Evolutionary conservation across 2,888 invertebrate genomes (phyloP).

Genomic region (Drosophila picticornis): DNA sequence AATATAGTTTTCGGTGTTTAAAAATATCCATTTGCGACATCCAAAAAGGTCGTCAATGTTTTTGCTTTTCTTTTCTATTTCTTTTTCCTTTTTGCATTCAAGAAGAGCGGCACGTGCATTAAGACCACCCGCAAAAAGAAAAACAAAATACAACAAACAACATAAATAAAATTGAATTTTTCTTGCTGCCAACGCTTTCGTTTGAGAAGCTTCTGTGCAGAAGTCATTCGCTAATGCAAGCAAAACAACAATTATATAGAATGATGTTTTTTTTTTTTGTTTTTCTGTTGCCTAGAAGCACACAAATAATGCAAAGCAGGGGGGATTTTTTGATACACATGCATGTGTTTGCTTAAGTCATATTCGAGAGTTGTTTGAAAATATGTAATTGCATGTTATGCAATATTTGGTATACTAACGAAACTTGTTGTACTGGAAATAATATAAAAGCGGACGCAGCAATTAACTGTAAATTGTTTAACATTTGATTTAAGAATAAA

Average conservation of each 20-base stretch:
- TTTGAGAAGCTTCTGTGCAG: slow-evolving; percentile 17
- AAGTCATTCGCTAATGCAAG: slow-evolving; percentile 43
- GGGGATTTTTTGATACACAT: background rate
- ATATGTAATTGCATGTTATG: slow-evolving; percentile 6
- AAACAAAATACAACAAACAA: slow-evolving; percentile 2
- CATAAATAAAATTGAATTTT: slow-evolving; percentile 9
- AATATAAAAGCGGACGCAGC: background rate
- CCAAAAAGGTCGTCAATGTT: background rate
- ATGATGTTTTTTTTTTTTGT: background rate
- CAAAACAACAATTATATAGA: slow-evolving; percentile 16
- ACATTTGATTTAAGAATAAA: slow-evolving; percentile 8
- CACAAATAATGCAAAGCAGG: background rate
- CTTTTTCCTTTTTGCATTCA: slow-evolving; percentile 29
- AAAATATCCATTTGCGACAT: slow-evolving; percentile 28
- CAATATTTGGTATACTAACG: slow-evolving; percentile 5
- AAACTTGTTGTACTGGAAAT: slow-evolving; percentile 9
- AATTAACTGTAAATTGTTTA: background rate
- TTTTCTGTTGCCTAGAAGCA: slow-evolving; percentile 3
- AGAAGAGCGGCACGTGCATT: slow-evolving; percentile 36
- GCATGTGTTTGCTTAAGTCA: background rate
- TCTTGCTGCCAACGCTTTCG: slow-evolving; percentile 43
- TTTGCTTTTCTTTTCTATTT: background rate
- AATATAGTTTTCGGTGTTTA: slow-evolving; percentile 19
- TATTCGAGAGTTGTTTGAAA: background rate
- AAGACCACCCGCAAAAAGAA: slow-evolving; percentile 5